Base-by-base conservation (phyloP, 2,797 vertebrate species). In the Silurus aristotelis region DNA sequence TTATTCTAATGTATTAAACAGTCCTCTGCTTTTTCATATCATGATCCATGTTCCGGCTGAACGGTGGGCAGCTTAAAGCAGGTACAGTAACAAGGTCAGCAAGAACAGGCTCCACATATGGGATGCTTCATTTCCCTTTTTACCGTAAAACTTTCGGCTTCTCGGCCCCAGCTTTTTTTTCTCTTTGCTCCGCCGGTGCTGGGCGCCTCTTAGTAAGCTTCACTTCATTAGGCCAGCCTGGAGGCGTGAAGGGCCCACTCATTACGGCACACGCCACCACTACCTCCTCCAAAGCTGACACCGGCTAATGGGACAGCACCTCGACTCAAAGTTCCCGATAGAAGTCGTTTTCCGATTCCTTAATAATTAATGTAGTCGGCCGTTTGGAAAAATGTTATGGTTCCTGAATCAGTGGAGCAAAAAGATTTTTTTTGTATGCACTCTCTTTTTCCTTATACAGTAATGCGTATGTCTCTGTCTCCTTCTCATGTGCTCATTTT, bases 321-420 rank as follows among this genome's bases (percentile, higher is more conserved):
- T 85, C 83, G 84, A 86, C 83, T 88, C 83, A 70, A 89, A 86
- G 70, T 84, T 85, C 83, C 83, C 70, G 83, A 87, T 89, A 87
- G 87, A 88, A 89, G 86, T 89, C 86, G 86, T 91, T 91, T 89
- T 89, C 82, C 85, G 68, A 87, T 89, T 89, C 82, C 87, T 88
- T 67, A 82, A 88, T 91, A 91, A 91, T 91, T 91, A 90, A 90
- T 88, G 87, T 87, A 86, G 88, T 88, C 67, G 46, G 83, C 85
- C 85, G 60, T 89, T 90, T 86, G 78, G 82, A 88, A 90, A 89
- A 89, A 90, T 87, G 76, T 90, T 90, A 90, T 88, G 60, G 88
- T 87, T 89, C 87, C 87, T 86, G 85, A 90, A 81, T 89, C 89
- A 67, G 80, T 89, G 83, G 86, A 83, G 86, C 82, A 87, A 83